Percentiles rank a stretch among this genome's conserved stretches.
These are phyloP conservation scores for Miltochrista miniata DNA, from an alignment of 2,888 invertebrate genomes.

Conservation along the genomic window DNA sequence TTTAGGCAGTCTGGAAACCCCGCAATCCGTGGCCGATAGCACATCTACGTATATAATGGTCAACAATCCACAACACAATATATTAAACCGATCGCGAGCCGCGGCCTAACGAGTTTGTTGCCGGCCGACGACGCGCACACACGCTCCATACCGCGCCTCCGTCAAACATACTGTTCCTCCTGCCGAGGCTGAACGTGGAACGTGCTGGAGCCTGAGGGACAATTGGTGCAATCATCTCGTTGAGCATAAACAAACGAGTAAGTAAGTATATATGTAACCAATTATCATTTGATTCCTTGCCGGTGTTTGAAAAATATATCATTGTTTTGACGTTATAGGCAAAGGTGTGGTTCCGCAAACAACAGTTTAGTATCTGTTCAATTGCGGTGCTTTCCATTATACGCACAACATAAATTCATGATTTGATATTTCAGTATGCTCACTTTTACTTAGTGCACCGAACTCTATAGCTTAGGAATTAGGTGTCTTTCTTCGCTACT, in stretches of 20 bases:
- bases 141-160: slow-evolving; percentile 47
- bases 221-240: slow-evolving; percentile 81
- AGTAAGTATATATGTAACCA: slow-evolving; percentile 68
- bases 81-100: slow-evolving; percentile 50
- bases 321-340: slow-evolving; percentile 26
- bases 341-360: slow-evolving; percentile 15
- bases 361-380: slow-evolving; percentile 28
- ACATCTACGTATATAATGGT: slow-evolving; percentile 19
- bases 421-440: no score
- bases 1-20: slow-evolving; percentile 9
- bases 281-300: slow-evolving; percentile 21
- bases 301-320: slow-evolving; percentile 27
- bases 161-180: slow-evolving; percentile 38
- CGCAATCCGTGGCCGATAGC: slow-evolving; percentile 23
- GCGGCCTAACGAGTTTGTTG: slow-evolving; percentile 63
- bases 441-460: no score
- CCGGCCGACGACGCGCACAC: slow-evolving; percentile 54
- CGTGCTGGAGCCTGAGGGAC: slow-evolving; percentile 68
- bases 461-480: no score
- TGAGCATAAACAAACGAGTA: slow-evolving; percentile 81
- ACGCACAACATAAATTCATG: no score
- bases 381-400: no score
- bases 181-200: slow-evolving; percentile 55
- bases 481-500: no score
- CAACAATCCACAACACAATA: slow-evolving; percentile 1